phyloP scores from a whole-genome alignment of 37 sponge, comb jelly and placozoan species.

The Haliclona indistincta region DNA sequence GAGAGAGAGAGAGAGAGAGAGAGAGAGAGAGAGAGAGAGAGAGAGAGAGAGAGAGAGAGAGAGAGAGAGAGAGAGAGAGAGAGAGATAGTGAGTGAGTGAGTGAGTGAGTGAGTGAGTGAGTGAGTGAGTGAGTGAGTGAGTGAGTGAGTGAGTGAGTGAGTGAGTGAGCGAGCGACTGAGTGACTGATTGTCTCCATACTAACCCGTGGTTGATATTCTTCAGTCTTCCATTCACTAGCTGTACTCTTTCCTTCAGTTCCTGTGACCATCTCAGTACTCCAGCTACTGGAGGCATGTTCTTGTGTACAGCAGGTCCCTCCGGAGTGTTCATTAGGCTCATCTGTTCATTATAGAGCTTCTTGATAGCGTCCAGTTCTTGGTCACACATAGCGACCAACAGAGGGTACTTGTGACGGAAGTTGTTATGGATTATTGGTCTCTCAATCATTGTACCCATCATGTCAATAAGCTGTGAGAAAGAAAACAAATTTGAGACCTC shows the following conservation, averaged over 20 bases:
- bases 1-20: background rate
- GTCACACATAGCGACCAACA: conserved; percentile 74
- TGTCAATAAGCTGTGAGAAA: conserved; percentile 74
- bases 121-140: no score
- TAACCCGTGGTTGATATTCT: conserved; percentile 77
- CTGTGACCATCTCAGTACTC: conserved; percentile 87
- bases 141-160: no score
- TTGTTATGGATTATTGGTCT: conserved; percentile 80
- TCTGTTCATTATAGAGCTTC: conserved; percentile 81
- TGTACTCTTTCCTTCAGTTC: conserved; percentile 83
- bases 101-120: no score
- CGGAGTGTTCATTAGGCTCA: conserved; percentile 19
- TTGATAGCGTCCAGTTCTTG: conserved; percentile 87
- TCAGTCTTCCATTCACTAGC: conserved; percentile 64
- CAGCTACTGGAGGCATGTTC: conserved; percentile 97
- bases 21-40: no score
- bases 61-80: no score
- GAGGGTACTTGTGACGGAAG: conserved; percentile 89
- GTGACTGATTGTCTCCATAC: no score
- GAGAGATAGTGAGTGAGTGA: no score
- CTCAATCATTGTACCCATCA: conserved; percentile 89
- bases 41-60: no score
- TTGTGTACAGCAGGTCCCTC: conserved; percentile 76
- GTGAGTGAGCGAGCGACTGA: no score
- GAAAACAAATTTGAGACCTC: no score